Base-by-base conservation (phyloP, 2,113 vertebrate species). In the Colistium nudipinnis region DNA sequence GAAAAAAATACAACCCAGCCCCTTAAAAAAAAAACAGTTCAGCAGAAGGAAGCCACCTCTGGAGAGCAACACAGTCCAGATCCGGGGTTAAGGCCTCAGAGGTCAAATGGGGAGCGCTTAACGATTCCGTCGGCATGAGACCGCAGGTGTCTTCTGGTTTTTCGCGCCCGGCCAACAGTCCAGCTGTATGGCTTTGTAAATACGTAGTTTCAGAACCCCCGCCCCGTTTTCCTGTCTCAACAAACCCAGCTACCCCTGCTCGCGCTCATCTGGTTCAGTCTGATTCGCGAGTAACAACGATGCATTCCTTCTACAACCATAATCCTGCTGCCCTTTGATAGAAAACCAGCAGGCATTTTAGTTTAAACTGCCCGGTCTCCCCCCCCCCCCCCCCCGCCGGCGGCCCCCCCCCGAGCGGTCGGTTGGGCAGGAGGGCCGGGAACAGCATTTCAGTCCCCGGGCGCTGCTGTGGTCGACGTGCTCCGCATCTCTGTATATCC, bases 111-210 rank as follows among this genome's bases (percentile, higher is more conserved):
- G 75, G 76, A 81, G 54, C 44, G 38, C 62, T 67, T 41, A 62
- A 74, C 65, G 51, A 60, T 51, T 79, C 30, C 52, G 22, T 54
- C 60, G 74, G 53, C 65, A 62, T 51, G 33, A 62, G 61, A 60
- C 45, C 57, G 60, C 31, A 24, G 22, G 55, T 57, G 79, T 59
- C 71, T 70, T 59, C 62, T 62, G 56, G 74, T 54, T 65, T 73
- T 70, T 72, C 78, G 84, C 74, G 84, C 74, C 71, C 70, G 74
- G 86, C 88, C 90, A 91, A 83, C 90, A 93, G 91, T 89, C 90
- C 91, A 90, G 90, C 90, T 92, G 90, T 89, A 82, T 85, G 86
- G 83, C 87, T 83, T 71, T 64, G 77, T 54, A 65, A 80, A 80
- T 70, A 76, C 71, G 43, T 45, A 31, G 53, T 82, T 57, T 63